A percentile compares a stretch with the other conserved stretches of the same genome.
Conservation (phyloP, 2,797 vertebrate genomes). For the Pithecia hirsuta region DNA sequence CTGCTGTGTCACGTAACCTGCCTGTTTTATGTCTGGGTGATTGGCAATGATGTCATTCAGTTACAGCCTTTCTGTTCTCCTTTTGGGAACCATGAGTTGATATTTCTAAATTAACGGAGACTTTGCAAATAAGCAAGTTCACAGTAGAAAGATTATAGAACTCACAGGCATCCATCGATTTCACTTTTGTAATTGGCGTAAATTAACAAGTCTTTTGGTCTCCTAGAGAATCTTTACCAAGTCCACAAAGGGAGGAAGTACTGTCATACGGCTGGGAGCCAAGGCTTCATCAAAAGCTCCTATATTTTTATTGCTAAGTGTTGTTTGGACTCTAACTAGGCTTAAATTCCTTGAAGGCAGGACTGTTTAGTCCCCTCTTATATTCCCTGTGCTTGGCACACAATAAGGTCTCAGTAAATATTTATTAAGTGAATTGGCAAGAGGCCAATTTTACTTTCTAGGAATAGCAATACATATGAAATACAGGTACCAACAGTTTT, state of each 20-base stretch:
- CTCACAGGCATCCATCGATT: background rate
- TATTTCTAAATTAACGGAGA: background rate
- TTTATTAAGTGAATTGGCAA: background rate
- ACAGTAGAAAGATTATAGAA: background rate
- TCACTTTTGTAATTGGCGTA: background rate
- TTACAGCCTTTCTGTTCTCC: background rate
- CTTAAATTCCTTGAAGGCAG: background rate
- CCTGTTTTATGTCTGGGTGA: background rate
- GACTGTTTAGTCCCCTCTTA: background rate
- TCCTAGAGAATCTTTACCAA: background rate
- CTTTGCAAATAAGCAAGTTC: constrained; percentile 19
- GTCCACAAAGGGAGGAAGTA: background rate
- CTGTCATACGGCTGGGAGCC: background rate
- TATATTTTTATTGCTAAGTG: background rate
- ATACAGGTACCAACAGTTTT: background rate
- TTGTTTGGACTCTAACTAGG: background rate
- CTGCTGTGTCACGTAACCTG: background rate
- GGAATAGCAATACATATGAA: background rate
- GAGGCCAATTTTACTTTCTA: background rate
- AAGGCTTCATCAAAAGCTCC: background rate
- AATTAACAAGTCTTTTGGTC: background rate
- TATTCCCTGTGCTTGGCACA: background rate
- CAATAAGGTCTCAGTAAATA: background rate
- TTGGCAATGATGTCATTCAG: background rate
- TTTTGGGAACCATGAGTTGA: background rate